These are phyloP conservation scores for Zoanthus solanderi DNA, from an alignment of 92 coral and sea anemone genomes.

Conservation along the genomic window DNA sequence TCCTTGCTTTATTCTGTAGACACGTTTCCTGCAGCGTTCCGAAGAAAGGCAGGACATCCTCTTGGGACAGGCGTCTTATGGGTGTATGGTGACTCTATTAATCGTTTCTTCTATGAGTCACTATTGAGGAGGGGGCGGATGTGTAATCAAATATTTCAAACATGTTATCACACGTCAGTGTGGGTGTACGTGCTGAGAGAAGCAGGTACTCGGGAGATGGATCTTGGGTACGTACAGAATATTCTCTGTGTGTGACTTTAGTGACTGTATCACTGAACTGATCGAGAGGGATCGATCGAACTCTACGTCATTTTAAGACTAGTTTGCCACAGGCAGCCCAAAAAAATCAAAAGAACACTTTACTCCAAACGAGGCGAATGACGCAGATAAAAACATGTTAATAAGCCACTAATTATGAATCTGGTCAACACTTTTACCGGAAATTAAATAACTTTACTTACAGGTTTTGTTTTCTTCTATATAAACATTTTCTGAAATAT, in stretches of 20 bases:
- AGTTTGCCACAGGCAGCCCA: too few relatives aligned
- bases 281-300: too few relatives aligned
- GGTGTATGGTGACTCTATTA: conserved; percentile 80
- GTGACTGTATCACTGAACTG: too few relatives aligned
- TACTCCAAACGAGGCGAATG: too few relatives aligned
- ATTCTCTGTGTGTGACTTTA: neutral
- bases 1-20: neutral
- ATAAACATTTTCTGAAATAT: too few relatives aligned
- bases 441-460: too few relatives aligned
- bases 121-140: conserved; percentile 50
- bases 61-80: conserved; percentile 77
- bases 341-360: too few relatives aligned
- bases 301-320: too few relatives aligned
- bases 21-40: conserved; percentile 39
- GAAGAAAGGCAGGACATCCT: conserved; percentile 55
- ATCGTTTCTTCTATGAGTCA: conserved; percentile 71
- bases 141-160: conserved; percentile 65
- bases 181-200: conserved; percentile 73
- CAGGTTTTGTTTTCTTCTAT: too few relatives aligned
- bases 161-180: conserved; percentile 73
- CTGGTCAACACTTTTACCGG: too few relatives aligned
- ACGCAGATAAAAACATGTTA: too few relatives aligned
- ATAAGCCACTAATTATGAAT: too few relatives aligned
- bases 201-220: conserved; percentile 53
- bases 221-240: conserved; percentile 54